phyloP scores from a whole-genome alignment of 2,113 vertebrate genomes.

The Brachyhypopomus occidentalis region DNA sequence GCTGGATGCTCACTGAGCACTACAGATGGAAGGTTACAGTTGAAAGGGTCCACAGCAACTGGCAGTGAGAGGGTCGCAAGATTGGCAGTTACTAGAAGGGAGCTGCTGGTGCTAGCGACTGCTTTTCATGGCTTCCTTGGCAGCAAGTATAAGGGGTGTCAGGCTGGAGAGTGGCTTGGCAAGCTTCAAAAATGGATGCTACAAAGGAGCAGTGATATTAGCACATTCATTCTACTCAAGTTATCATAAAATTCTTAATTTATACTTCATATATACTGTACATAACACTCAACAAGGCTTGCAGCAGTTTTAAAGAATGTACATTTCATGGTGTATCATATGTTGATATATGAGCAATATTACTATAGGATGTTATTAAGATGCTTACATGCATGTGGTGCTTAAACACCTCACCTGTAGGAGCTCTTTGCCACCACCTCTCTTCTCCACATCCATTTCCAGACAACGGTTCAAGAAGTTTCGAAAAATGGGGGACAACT shows the following conservation, averaged over 20 bases:
- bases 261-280: too few species aligned
- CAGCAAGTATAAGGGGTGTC: slow-evolving; percentile 76
- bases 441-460: slow-evolving; percentile 79
- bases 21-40: too few species aligned
- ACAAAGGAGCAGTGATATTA: neutral
- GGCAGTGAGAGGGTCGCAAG: neutral
- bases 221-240: too few species aligned
- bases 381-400: too few species aligned
- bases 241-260: too few species aligned
- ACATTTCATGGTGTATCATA: too few species aligned
- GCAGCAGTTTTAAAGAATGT: too few species aligned
- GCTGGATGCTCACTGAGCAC: neutral
- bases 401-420: slow-evolving; percentile 66
- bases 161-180: slow-evolving; percentile 78
- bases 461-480: slow-evolving; percentile 75
- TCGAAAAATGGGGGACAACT: slow-evolving; percentile 73
- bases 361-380: too few species aligned
- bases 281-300: too few species aligned
- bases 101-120: slow-evolving; percentile 60
- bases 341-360: too few species aligned
- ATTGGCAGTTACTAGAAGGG: neutral
- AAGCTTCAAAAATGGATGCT: slow-evolving; percentile 77
- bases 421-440: slow-evolving; percentile 73
- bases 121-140: slow-evolving; percentile 77
- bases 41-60: slow-evolving; percentile 8